These are phyloP conservation scores for Penaeus indicus DNA, from an alignment of 1,140 invertebrate species.

Conservation along the genomic window DNA sequence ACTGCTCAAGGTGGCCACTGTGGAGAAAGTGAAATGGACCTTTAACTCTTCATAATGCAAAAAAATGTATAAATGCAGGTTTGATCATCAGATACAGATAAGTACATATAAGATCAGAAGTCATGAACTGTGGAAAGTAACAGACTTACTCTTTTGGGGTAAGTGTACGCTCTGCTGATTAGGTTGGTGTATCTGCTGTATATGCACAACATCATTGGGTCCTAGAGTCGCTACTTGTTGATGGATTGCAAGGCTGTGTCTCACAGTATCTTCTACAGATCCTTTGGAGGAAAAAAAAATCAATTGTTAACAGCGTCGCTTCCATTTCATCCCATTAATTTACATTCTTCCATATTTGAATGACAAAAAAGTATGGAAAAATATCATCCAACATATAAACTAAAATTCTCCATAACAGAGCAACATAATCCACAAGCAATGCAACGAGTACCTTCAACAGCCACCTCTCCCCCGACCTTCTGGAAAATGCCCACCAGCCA, in stretches of 20 bases:
- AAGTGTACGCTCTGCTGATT: background rate
- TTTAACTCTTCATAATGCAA: background rate
- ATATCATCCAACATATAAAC: no score
- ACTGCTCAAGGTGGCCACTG: constrained; percentile 9
- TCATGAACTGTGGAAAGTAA: background rate
- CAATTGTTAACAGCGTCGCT: background rate
- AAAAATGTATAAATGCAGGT: background rate
- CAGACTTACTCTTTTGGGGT: constrained; percentile 13
- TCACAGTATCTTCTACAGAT: constrained; percentile 32
- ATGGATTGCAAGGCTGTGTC: constrained; percentile 28
- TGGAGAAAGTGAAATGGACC: constrained; percentile 5
- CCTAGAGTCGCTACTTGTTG: constrained; percentile 25
- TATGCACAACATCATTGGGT: constrained; percentile 31
- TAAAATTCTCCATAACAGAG: background rate
- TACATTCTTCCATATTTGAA: background rate
- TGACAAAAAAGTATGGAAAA: no score
- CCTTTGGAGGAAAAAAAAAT: constrained; percentile 12
- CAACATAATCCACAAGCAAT: background rate
- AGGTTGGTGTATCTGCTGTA: constrained; percentile 44
- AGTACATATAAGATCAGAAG: background rate
- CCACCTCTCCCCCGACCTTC: constrained; percentile 47
- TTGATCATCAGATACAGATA: background rate
- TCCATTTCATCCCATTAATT: no score
- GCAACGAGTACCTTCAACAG: constrained; percentile 19
- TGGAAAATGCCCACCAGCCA: constrained; percentile 43